Evolutionary conservation across 2,113 vertebrate species (phyloP), one percentile per base, ranked within the genome.

Genomic region (Protomyctophum bolini): DNA sequence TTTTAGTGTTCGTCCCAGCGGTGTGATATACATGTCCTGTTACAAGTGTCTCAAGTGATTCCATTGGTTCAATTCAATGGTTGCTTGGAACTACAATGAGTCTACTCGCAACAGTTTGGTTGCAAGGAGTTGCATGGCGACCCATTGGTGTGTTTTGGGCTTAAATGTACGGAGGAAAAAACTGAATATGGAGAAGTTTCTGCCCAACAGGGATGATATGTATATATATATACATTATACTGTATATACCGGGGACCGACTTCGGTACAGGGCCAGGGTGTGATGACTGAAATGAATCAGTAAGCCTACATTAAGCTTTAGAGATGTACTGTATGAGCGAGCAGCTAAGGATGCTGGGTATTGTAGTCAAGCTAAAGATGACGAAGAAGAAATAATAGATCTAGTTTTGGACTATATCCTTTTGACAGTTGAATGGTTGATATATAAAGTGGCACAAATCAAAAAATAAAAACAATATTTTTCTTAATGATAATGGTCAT

Each of bases 401-500:
- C 41, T 91, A 91, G 83, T 91, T 89, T 91, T 91, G 81, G 85
- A 92, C 80, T 83, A 88, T 81, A 84, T 89, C 89, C 75, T 91
- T 91, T 87, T 89, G 85, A 88, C 61, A 76, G 82, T 64, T 85
- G 73, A 90, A 90, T 87, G 72, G 78, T 80, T 84, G 78, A 77
- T 72, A 75, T 75, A 71, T 62, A 85, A 80, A 86, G 63, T 79
- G 73, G 84, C 55, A 72, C 61, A 58, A 67, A 77, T 76, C 76
- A 84, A 80, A 90, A 21, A 93, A 91, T 90, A 92, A 92, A 92
- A 92, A 92, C 80, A 80, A 83, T 94, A 93, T 94, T 93, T 93
- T 93, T 91, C 82, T 90, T 93, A 92, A 77, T 54, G 10, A 59
- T 29, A 41, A 63, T 45, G 33, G 45, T 67, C 33, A 46, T 15